Evolutionary conservation across 2,888 invertebrate genomes (phyloP), one percentile per base, ranked within the genome.

Genomic region (Ecliptopera silaceata): DNA sequence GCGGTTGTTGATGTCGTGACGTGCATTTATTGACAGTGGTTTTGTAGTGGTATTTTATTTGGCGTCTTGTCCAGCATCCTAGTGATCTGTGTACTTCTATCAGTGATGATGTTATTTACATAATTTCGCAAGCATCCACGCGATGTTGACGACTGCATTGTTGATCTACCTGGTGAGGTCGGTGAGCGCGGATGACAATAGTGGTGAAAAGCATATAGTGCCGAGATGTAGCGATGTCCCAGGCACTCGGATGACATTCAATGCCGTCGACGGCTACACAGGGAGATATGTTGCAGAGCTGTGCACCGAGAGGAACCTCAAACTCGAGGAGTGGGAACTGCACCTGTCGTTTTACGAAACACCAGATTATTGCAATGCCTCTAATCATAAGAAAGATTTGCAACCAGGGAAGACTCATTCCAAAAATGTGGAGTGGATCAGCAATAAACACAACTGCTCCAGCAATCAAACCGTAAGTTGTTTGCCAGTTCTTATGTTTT

Each of bases 271-370:
- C 39, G 68, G 69, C 0, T 69, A 79, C 0, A 39, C 20, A 3
- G 85, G 81, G n/a, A 73, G 86, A 4, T 86, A 85, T 60, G 68
- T 58, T 3, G 68, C 78, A 3, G 69, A 79, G 44, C 75, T 78
- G 63, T 87, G 87, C 57, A 73, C 73, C 0, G 13, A 51, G 2
- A 64, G 61, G 1, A 61, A 66, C 8, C 61, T 61, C 1, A 60
- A 63, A 0, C 53, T 64, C 6, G 70, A 12, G 18, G 15, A 55
- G 32, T 85, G 85, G 84, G 39, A 49, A 1, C 48, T 84, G 8
- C 34, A 64, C 0, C 38, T 76, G 6, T 29, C 59, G 1, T 70
- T 51, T 31, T 72, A 69, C 26, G 15, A 63, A 0, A 15, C 51
- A 5, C 20, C 45, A 6, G 12, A 22, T 2, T 15, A 49, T 43